Conservation (phyloP, 2,888 invertebrate species). For the Aleiodes alternator region DNA sequence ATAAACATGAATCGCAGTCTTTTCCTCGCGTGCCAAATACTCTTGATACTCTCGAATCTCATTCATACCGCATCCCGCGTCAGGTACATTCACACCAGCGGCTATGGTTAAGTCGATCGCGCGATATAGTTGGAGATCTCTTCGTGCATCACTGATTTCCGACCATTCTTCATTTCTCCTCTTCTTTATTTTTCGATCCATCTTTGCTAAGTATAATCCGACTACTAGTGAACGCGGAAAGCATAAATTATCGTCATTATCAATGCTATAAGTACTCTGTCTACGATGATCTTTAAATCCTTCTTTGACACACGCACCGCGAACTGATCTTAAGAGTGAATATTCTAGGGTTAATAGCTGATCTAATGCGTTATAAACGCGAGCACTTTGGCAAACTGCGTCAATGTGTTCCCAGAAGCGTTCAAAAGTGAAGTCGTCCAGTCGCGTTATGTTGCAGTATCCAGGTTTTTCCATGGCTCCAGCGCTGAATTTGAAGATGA, state of each 20-base stretch:
- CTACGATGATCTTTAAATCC: too few relatives aligned
- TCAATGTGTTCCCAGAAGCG: too few relatives aligned
- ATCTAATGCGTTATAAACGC: neutral
- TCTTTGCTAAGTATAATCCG: neutral
- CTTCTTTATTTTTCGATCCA: neutral
- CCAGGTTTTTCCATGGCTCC: too few relatives aligned
- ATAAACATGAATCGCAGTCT: neutral
- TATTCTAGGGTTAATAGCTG: neutral
- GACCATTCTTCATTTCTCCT: neutral
- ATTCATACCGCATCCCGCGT: neutral
- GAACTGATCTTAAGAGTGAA: neutral
- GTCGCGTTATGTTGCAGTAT: too few relatives aligned
- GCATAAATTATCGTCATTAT: too few relatives aligned
- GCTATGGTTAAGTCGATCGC: neutral
- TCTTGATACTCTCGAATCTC: neutral
- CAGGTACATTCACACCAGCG: neutral
- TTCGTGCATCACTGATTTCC: neutral
- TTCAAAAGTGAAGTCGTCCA: too few relatives aligned
- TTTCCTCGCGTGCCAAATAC: neutral
- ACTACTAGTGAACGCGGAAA: neutral
- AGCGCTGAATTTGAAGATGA: too few relatives aligned
- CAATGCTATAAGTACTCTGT: too few relatives aligned
- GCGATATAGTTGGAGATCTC: neutral
- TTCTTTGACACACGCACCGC: neutral
- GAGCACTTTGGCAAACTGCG: neutral